Evolutionary conservation across 2,797 vertebrate genomes (phyloP).

Genomic region (Anas capensis): DNA sequence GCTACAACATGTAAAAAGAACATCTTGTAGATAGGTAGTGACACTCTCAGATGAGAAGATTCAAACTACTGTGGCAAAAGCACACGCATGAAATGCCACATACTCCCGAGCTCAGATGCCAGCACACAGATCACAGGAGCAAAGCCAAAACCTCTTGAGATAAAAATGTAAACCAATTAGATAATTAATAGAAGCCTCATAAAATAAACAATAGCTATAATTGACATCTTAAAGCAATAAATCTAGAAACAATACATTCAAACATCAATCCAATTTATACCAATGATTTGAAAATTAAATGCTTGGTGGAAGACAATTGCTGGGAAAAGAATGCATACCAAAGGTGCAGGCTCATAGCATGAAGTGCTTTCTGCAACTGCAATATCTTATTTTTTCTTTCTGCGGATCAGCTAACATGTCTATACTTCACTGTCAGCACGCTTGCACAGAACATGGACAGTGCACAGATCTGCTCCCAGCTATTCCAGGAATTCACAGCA

Average conservation of each 20-base stretch:
- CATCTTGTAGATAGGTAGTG: background rate
- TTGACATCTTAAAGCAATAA: background rate
- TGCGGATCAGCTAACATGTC: background rate
- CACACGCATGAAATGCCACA: background rate
- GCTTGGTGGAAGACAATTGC: background rate
- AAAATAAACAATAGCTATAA: background rate
- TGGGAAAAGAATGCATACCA: background rate
- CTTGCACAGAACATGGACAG: background rate
- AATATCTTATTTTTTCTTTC: background rate
- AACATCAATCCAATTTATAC: background rate
- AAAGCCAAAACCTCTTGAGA: background rate
- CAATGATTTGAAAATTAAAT: background rate
- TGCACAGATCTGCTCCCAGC: background rate
- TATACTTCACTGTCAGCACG: background rate
- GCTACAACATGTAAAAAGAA: background rate
- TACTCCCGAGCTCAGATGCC: background rate
- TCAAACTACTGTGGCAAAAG: background rate
- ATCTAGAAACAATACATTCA: background rate
- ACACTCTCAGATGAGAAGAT: background rate
- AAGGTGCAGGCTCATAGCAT: background rate
- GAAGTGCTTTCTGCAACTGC: background rate
- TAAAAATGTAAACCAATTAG: background rate
- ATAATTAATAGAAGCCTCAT: background rate
- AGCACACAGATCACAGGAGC: background rate
- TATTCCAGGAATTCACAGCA: constrained; percentile 67